Conservation (phyloP, 1,140 invertebrate genomes). For the Pogonognathellus flavescens region DNA sequence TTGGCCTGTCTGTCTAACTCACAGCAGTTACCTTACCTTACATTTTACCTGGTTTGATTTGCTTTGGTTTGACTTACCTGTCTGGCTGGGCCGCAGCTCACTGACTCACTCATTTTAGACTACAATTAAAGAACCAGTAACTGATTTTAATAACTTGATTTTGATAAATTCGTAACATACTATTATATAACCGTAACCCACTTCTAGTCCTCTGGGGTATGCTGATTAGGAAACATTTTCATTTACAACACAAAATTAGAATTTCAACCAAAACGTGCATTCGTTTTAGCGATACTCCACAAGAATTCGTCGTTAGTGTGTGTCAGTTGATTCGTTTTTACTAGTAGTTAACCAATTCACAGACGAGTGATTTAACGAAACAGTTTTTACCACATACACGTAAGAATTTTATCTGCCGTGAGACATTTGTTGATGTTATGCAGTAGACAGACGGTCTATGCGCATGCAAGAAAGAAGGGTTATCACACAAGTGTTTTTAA, state of each 20-base stretch:
- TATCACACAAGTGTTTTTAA: too few relatives aligned
- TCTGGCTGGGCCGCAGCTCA: slow-evolving; percentile 26
- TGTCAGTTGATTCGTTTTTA: too few relatives aligned
- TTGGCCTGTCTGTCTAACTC: slow-evolving; percentile 43
- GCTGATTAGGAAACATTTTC: too few relatives aligned
- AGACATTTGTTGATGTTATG: too few relatives aligned
- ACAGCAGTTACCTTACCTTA: slow-evolving; percentile 20
- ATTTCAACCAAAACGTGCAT: not conserved
- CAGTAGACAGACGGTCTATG: too few relatives aligned
- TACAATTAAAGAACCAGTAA: slow-evolving; percentile 14
- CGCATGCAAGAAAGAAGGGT: too few relatives aligned
- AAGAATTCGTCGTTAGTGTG: too few relatives aligned
- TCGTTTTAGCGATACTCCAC: not conserved
- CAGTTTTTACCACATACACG: too few relatives aligned
- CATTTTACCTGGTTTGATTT: slow-evolving; percentile 37
- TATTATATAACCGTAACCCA: not conserved
- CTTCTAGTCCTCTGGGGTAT: slow-evolving; percentile 2
- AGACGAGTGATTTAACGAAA: too few relatives aligned
- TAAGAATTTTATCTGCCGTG: too few relatives aligned
- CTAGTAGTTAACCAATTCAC: too few relatives aligned
- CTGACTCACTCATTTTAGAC: slow-evolving; percentile 44
- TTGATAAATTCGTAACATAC: slow-evolving; percentile 1
- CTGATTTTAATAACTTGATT: slow-evolving; percentile 6
- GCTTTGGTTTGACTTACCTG: slow-evolving; percentile 46
- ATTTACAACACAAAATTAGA: not conserved